Conservation (phyloP, 2,888 invertebrate species). For the Atethmia centrago region DNA sequence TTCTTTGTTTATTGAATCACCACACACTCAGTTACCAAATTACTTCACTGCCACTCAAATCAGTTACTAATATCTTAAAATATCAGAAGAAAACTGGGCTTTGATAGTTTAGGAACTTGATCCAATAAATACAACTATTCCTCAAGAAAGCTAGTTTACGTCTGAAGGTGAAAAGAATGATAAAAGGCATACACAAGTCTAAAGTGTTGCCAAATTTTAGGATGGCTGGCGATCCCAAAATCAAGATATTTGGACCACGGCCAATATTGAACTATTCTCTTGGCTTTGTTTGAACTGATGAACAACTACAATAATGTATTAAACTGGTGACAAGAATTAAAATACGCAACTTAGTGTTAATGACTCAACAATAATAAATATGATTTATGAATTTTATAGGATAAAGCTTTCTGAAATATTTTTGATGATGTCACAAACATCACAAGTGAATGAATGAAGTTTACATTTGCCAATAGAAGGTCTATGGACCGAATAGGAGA, state of each 20-base stretch:
- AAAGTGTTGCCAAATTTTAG: constrained; percentile 85
- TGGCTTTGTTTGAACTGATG: constrained; percentile 46
- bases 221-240: constrained; percentile 77
- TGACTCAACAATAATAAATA: neutral
- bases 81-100: constrained; percentile 20
- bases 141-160: constrained; percentile 70
- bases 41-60: constrained; percentile 42
- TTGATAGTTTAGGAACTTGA: constrained; percentile 4
- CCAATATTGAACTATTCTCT: constrained; percentile 72
- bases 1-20: constrained; percentile 78
- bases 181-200: constrained; percentile 74
- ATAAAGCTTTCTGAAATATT: neutral
- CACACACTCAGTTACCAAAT: constrained; percentile 64
- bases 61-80: constrained; percentile 25
- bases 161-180: constrained; percentile 86
- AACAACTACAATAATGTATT: constrained; percentile 56
- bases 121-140: constrained; percentile 64
- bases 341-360: neutral
- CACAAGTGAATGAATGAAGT: neutral
- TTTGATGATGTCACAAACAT: neutral
- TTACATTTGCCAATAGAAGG: neutral
- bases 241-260: constrained; percentile 81
- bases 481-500: neutral
- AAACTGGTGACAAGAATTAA: constrained; percentile 8
- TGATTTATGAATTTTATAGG: neutral